phyloP scores from a whole-genome alignment of 2,888 invertebrate genomes.

The Yponomeuta sedellus region DNA sequence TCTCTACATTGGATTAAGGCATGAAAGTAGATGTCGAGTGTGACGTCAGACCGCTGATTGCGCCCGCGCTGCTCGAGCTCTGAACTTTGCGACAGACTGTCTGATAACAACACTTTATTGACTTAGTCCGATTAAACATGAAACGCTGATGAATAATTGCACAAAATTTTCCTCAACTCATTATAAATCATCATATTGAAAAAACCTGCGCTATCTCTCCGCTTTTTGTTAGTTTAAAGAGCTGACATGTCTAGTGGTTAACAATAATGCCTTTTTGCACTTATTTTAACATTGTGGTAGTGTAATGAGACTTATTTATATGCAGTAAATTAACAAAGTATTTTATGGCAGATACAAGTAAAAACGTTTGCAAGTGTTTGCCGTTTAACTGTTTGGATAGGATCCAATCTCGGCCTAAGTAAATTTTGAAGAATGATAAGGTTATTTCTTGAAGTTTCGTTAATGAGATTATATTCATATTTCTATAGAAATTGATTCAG shows the following conservation, averaged over 20 bases:
- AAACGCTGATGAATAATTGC: background rate
- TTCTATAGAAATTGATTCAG: background rate
- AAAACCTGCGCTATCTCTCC: background rate
- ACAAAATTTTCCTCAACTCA: background rate
- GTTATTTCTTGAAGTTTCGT: background rate
- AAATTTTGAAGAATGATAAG: background rate
- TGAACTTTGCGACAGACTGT: conserved; percentile 61
- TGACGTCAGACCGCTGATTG: background rate
- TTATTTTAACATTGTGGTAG: background rate
- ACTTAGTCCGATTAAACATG: conserved; percentile 31
- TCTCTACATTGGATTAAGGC: background rate
- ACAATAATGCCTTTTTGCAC: too few species aligned
- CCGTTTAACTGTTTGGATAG: background rate
- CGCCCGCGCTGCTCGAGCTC: conserved; percentile 33
- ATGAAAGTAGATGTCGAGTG: background rate
- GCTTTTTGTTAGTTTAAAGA: background rate
- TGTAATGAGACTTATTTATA: too few species aligned
- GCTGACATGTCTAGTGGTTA: too few species aligned
- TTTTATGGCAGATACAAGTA: background rate
- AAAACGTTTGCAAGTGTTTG: too few species aligned
- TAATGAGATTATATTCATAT: background rate
- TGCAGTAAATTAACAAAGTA: background rate
- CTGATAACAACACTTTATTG: conserved; percentile 50
- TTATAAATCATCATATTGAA: background rate
- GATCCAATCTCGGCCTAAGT: background rate